Evolutionary conservation across 2,113 vertebrate genomes (phyloP).

Genomic region (Anguilla rostrata): DNA sequence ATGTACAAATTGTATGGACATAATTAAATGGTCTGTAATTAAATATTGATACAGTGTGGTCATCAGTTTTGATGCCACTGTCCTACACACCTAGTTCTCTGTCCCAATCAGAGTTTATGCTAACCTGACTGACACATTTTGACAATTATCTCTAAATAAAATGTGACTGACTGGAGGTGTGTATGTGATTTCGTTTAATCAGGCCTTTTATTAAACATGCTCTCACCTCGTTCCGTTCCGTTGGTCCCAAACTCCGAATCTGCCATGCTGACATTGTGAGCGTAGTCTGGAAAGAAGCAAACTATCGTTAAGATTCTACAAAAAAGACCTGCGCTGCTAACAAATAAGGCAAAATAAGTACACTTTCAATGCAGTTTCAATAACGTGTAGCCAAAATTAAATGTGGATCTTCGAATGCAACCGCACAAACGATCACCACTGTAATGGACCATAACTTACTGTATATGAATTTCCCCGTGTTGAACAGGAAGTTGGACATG

Average conservation of each 20-base stretch:
- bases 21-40: neutral
- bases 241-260: constrained; percentile 82
- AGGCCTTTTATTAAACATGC: neutral
- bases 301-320: neutral
- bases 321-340: neutral
- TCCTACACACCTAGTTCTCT: neutral
- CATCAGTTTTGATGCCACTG: no score
- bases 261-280: constrained; percentile 81
- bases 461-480: constrained; percentile 92
- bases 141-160: neutral
- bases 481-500: constrained; percentile 97
- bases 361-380: neutral
- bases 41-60: no score
- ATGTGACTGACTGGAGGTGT: constrained; percentile 3
- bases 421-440: no score
- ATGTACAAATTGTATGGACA: neutral
- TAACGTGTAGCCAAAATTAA: neutral
- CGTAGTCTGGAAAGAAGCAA: constrained; percentile 70
- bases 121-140: neutral
- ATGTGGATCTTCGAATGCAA: neutral
- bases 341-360: neutral
- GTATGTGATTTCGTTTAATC: neutral
- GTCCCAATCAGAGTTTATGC: neutral
- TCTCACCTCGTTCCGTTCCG: constrained; percentile 80
- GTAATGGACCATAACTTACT: constrained; percentile 75